Evolutionary conservation across 2,113 vertebrate genomes (phyloP).

Genomic region (Indicator maculatus): DNA sequence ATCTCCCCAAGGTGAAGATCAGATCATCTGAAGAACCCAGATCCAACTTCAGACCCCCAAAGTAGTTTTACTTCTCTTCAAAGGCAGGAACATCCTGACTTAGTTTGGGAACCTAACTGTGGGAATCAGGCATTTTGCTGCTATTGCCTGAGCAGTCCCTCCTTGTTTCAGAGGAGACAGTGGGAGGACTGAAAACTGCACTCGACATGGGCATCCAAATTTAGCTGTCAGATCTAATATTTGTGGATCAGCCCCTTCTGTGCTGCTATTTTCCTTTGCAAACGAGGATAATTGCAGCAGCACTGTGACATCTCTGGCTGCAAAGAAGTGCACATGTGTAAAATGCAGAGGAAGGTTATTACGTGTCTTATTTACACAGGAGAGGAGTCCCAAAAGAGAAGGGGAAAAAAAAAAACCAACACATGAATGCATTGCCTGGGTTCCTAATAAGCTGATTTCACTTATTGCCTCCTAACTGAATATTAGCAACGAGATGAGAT

Average conservation of each 20-base stretch:
- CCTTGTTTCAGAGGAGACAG: not conserved
- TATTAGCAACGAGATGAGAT: not conserved
- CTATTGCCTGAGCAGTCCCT: not conserved
- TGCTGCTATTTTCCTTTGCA: not conserved
- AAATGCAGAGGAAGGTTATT: conserved; percentile 46
- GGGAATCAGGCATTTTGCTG: not conserved
- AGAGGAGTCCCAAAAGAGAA: conserved; percentile 58
- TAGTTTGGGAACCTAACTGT: not conserved
- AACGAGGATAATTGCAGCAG: conserved; percentile 48
- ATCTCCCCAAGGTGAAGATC: not conserved
- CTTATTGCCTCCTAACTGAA: not conserved
- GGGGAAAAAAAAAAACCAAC: not conserved
- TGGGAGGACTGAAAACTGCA: not conserved
- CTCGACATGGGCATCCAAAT: not conserved
- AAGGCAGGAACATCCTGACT: not conserved
- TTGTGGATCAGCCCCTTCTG: not conserved
- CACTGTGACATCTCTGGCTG: conserved; percentile 27
- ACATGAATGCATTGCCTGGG: not conserved
- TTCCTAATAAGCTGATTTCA: conserved; percentile 3
- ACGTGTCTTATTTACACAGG: conserved; percentile 50
- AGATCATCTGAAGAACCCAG: not conserved
- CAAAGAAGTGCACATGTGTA: conserved; percentile 7
- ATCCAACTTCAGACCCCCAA: not conserved
- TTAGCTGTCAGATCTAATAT: not conserved
- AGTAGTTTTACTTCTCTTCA: not conserved